Evolutionary conservation across 2,797 vertebrate genomes (phyloP).

Genomic region (Malurus leucopterus): DNA sequence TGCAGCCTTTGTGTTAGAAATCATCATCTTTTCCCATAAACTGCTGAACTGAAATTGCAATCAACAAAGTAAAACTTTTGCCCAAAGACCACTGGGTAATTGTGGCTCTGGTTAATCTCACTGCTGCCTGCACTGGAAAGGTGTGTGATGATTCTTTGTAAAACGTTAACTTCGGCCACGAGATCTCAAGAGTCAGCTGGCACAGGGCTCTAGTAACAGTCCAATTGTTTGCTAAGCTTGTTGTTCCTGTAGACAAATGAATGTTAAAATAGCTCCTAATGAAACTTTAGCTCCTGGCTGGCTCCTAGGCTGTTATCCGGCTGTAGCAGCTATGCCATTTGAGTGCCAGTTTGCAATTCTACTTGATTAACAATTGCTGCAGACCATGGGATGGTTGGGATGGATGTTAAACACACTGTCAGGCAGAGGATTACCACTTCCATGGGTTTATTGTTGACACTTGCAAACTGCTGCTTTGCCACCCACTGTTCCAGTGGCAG

Average conservation of each 20-base stretch:
- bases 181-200: neutral
- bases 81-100: neutral
- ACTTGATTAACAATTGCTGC: conserved; percentile 20
- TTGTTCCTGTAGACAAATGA: conserved; percentile 21
- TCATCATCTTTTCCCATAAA: neutral
- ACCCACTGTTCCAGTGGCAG: neutral
- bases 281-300: conserved; percentile 43
- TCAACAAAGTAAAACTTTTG: neutral
- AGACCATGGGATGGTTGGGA: neutral
- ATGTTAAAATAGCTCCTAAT: conserved; percentile 28
- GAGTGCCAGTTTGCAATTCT: conserved; percentile 19
- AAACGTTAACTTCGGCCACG: neutral
- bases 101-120: neutral
- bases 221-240: conserved; percentile 9
- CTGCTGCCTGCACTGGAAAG: neutral
- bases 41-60: neutral
- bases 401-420: neutral
- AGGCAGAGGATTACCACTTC: neutral
- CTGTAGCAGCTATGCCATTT: neutral
- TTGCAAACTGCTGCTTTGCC: neutral
- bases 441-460: neutral
- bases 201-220: neutral
- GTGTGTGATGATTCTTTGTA: neutral
- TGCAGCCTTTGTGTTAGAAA: neutral
- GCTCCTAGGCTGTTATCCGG: neutral